phyloP scores from a whole-genome alignment of 2,113 vertebrate genomes.

The Anser brachyrhynchus region DNA sequence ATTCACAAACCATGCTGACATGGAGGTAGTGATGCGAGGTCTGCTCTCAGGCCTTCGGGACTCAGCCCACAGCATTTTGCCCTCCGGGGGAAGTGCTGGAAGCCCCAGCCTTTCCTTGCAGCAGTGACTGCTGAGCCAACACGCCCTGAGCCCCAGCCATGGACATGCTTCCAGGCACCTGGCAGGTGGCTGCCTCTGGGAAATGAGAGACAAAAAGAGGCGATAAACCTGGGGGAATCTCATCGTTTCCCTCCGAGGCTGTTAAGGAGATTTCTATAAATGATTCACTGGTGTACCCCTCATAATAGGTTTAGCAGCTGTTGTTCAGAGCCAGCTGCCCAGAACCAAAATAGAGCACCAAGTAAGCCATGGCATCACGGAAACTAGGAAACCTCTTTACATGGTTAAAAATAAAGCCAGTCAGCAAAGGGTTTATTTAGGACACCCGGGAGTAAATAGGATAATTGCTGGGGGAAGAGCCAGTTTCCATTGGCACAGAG shows the following conservation, averaged over 20 bases:
- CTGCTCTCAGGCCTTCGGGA: neutral
- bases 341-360: constrained; percentile 27
- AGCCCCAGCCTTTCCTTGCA: accelerated
- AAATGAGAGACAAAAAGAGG: neutral
- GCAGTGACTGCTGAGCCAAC: neutral
- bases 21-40: neutral
- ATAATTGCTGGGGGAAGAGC: constrained; percentile 41
- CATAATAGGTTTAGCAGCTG: neutral
- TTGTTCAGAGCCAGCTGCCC: neutral
- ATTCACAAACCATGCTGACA: neutral
- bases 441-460: neutral
- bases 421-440: neutral
- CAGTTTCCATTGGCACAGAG: constrained; percentile 5
- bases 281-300: neutral
- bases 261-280: neutral
- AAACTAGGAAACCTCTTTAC: constrained; percentile 59
- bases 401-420: constrained; percentile 54
- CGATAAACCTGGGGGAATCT: neutral
- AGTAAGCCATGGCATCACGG: neutral
- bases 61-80: neutral
- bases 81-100: too few relatives aligned
- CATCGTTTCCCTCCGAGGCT: neutral
- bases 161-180: neutral
- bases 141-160: neutral
- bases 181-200: neutral